These are phyloP conservation scores for Stenodera caucasica DNA, from an alignment of 2,888 invertebrate species.

Conservation along the genomic window DNA sequence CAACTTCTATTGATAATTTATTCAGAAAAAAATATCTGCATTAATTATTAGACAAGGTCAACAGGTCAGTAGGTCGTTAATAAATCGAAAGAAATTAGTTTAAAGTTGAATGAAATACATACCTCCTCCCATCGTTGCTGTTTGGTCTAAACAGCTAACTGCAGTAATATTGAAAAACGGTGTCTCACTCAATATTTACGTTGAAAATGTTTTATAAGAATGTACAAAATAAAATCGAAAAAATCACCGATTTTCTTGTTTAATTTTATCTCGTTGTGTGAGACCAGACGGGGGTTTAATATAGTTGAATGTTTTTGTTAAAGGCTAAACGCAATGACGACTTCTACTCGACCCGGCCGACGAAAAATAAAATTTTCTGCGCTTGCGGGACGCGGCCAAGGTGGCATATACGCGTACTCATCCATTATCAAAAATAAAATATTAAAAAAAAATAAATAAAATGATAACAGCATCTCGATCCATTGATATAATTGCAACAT, in stretches of 20 bases:
- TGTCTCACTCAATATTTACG: not conserved
- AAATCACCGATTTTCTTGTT: not conserved
- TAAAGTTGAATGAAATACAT: not conserved
- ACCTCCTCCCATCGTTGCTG: constrained; percentile 4
- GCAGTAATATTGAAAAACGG: not conserved
- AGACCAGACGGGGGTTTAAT: not conserved
- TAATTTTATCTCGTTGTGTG: not conserved
- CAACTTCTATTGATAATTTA: no score
- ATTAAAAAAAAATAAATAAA: not conserved
- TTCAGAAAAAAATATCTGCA: not conserved
- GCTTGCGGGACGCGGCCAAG: constrained; percentile 5
- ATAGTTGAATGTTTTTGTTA: not conserved
- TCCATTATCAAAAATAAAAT: not conserved
- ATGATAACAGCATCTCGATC: not conserved
- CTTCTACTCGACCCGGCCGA: constrained; percentile 3
- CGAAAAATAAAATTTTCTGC: constrained; percentile 3
- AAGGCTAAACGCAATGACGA: constrained; percentile 1
- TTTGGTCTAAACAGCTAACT: not conserved
- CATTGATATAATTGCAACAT: not conserved
- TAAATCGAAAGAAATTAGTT: not conserved
- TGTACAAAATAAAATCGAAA: not conserved
- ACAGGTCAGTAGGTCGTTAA: not conserved
- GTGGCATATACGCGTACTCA: not conserved
- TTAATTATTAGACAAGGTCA: not conserved
- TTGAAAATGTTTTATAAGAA: not conserved